Evolutionary conservation across 2,888 invertebrate species (phyloP).

Genomic region (Nudaria mundana): DNA sequence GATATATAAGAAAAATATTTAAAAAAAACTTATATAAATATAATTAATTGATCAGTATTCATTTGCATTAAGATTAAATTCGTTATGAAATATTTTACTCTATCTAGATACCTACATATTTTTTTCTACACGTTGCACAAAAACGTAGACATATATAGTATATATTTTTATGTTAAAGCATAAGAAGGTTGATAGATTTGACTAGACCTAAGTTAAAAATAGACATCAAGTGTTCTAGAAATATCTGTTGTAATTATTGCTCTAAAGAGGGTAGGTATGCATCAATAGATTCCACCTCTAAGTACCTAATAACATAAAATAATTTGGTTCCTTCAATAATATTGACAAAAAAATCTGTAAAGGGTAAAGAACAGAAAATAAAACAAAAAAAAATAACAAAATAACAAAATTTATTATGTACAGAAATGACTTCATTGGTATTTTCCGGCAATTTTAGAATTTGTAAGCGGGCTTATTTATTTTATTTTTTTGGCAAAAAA

Average conservation of each 20-base stretch:
- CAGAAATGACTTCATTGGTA: conserved; percentile 56
- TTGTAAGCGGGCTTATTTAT: conserved; percentile 53
- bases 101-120: background rate
- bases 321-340: conserved; percentile 52
- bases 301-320: conserved; percentile 46
- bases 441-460: conserved; percentile 30
- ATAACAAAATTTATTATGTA: conserved; percentile 60
- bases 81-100: background rate
- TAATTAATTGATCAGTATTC: background rate
- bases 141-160: conserved; percentile 37
- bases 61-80: conserved; percentile 5
- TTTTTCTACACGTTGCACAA: conserved; percentile 27
- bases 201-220: conserved; percentile 58
- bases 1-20: background rate
- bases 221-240: conserved; percentile 67
- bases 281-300: conserved; percentile 55
- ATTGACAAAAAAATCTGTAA: conserved; percentile 28
- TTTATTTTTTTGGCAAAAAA: conserved; percentile 37
- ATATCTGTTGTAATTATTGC: conserved; percentile 70
- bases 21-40: too few relatives aligned
- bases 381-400: conserved; percentile 37
- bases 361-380: conserved; percentile 29
- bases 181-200: conserved; percentile 57
- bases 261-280: conserved; percentile 58
- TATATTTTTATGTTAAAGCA: conserved; percentile 43